Evolutionary conservation across 2,888 invertebrate genomes (phyloP).

Genomic region (Tipula unca): DNA sequence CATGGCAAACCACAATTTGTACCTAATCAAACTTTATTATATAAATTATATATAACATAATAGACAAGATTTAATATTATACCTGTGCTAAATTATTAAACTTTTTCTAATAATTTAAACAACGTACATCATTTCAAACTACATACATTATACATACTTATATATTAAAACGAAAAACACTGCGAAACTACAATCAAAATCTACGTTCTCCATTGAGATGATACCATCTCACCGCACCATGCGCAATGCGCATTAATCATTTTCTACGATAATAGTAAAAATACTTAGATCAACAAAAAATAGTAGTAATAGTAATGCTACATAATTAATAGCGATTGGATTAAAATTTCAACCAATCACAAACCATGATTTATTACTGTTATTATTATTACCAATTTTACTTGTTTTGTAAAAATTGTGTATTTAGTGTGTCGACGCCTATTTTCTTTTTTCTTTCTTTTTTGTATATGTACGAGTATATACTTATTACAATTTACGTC

Average conservation of each 20-base stretch:
- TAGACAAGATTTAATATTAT: no score
- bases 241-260: not conserved
- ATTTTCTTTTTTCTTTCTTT: not conserved
- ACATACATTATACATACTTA: no score
- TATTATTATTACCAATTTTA: conserved; percentile 8
- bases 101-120: no score
- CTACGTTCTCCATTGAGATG: no score
- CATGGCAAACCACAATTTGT: no score
- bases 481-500: not conserved
- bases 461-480: not conserved
- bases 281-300: not conserved
- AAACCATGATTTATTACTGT: not conserved
- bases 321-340: not conserved
- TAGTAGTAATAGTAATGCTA: not conserved
- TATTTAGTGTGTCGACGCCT: conserved; percentile 4
- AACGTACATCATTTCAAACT: no score
- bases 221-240: not conserved
- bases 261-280: not conserved
- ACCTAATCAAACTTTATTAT: no score
- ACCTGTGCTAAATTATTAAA: no score
- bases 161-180: no score
- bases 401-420: not conserved
- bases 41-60: no score
- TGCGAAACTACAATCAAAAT: no score
- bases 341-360: not conserved